phyloP scores from a whole-genome alignment of 2,888 invertebrate species.

The Drosophila borealis region DNA sequence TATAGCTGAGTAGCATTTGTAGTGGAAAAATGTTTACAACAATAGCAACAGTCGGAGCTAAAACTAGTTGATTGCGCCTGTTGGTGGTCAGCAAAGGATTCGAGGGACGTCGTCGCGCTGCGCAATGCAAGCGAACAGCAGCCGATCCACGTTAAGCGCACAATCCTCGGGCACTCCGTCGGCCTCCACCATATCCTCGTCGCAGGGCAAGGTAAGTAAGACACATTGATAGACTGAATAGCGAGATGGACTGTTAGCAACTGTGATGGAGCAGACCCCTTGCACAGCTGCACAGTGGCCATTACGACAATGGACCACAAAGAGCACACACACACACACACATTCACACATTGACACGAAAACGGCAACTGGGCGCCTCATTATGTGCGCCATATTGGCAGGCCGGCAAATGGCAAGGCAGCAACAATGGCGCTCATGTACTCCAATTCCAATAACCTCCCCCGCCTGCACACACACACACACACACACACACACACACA shows the following conservation, averaged over 20 bases:
- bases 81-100: constrained; percentile 4
- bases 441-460: constrained; percentile 25
- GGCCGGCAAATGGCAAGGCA: constrained; percentile 30
- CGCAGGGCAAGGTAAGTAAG: constrained; percentile 82
- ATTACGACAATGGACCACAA: constrained; percentile 30
- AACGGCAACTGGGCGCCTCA: constrained; percentile 33
- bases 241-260: neutral
- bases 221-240: constrained; percentile 8
- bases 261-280: constrained; percentile 1
- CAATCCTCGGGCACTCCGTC: constrained; percentile 84
- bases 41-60: constrained; percentile 9
- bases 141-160: constrained; percentile 81
- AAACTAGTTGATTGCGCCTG: constrained; percentile 36
- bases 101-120: constrained; percentile 35
- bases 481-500: too few species aligned
- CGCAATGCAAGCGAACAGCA: constrained; percentile 83
- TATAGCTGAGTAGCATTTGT: neutral
- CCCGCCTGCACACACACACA: neutral
- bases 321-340: neutral
- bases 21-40: constrained; percentile 24
- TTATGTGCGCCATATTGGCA: constrained; percentile 55
- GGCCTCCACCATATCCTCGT: constrained; percentile 83
- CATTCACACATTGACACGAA: neutral
- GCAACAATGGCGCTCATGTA: constrained; percentile 31
- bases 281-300: neutral